Evolutionary conservation across 1,140 invertebrate genomes (phyloP).

Genomic region (Polyergus mexicanus): DNA sequence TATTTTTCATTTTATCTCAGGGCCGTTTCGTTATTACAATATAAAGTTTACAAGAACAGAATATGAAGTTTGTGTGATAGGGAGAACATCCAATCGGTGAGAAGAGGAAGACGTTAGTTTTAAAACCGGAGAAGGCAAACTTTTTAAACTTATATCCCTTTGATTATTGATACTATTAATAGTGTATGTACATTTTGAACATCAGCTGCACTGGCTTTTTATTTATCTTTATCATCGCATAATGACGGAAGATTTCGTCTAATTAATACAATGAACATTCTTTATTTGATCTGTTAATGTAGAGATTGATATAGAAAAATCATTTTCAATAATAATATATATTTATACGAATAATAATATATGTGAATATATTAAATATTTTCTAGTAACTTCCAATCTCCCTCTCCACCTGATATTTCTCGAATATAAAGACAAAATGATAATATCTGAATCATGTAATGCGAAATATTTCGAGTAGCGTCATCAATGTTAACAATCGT

Average conservation of each 20-base stretch:
- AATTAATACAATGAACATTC: not conserved
- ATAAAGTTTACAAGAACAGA: constrained; percentile 16
- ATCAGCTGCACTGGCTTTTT: not conserved
- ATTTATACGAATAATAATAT: not conserved
- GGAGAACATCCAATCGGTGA: constrained; percentile 21
- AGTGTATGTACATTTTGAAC: not conserved
- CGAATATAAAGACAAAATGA: not conserved
- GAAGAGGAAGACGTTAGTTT: constrained; percentile 5
- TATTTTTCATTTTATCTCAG: constrained; percentile 37
- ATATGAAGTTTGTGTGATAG: constrained; percentile 3
- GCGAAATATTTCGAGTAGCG: not conserved
- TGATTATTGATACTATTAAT: constrained; percentile 13
- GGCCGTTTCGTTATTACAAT: constrained; percentile 30
- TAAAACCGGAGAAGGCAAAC: constrained; percentile 30
- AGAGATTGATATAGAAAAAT: not conserved
- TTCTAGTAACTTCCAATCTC: not conserved
- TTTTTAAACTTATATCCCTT: not conserved
- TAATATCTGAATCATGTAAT: constrained; percentile 16
- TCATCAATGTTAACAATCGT: constrained; percentile 32
- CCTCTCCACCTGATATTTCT: not conserved
- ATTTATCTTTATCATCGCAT: not conserved
- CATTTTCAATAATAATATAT: not conserved
- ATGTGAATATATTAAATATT: not conserved
- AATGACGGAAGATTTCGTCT: not conserved
- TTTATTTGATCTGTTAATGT: not conserved